Conservation (phyloP, 2,888 invertebrate species). For the Nebria salina region DNA sequence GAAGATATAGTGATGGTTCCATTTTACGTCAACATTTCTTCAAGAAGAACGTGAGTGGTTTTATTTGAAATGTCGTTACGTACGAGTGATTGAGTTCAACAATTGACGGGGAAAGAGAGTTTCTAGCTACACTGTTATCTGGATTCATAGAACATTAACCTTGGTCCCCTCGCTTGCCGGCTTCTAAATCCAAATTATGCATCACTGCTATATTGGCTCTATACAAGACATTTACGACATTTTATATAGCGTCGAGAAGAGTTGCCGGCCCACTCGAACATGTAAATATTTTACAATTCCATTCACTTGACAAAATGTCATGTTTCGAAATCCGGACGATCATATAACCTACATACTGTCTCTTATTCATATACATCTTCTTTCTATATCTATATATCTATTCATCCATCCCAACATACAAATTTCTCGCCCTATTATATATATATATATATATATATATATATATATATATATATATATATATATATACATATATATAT, state of each 20-base stretch:
- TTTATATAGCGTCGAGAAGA: constrained; percentile 11
- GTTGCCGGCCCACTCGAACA: constrained; percentile 25
- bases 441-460: constrained; percentile 19
- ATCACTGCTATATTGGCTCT: constrained; percentile 38
- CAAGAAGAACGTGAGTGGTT: background rate
- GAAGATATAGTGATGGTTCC: background rate
- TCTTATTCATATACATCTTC: too few relatives aligned
- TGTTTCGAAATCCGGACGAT: constrained; percentile 32
- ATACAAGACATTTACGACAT: constrained; percentile 43
- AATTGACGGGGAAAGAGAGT: constrained; percentile 31
- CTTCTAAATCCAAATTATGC: constrained; percentile 47
- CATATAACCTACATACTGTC: background rate
- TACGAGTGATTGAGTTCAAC: constrained; percentile 39
- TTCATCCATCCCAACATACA: background rate
- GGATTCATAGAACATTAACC: constrained; percentile 47
- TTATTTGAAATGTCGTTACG: constrained; percentile 18
- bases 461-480: constrained; percentile 21
- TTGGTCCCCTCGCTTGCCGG: constrained; percentile 19
- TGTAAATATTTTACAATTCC: constrained; percentile 42
- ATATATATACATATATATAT: constrained; percentile 8
- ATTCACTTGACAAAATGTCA: constrained; percentile 38
- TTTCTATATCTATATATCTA: background rate
- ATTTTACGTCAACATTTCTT: background rate
- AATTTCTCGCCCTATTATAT: background rate
- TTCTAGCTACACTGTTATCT: constrained; percentile 32